Percentiles rank a stretch among this genome's conserved stretches.
Evolutionary conservation across 2,113 vertebrate species (phyloP).

Genomic region (Sclerurus mexicanus): DNA sequence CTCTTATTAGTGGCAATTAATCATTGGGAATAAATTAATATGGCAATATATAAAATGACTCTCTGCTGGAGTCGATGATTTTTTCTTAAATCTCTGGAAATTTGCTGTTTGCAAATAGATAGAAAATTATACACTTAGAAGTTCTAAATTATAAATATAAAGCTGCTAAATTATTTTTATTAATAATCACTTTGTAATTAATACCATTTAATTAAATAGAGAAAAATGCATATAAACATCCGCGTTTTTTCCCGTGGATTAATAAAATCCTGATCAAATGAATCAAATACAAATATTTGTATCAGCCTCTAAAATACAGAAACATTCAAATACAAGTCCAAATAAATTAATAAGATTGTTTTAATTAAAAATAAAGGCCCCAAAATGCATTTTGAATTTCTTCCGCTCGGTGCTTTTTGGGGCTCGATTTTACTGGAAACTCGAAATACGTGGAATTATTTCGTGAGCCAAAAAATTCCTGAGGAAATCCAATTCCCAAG

Average conservation of each 20-base stretch:
- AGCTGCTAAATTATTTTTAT: no score
- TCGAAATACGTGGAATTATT: not conserved
- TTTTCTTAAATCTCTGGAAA: not conserved
- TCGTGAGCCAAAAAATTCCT: not conserved
- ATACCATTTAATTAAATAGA: not conserved
- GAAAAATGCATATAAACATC: no score
- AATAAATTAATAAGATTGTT: no score
- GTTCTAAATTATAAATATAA: not conserved
- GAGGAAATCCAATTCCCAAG: fast-evolving
- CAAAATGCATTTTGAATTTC: no score
- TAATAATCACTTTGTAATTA: not conserved
- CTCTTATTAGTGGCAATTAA: not conserved
- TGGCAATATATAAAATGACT: not conserved
- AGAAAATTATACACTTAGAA: fast-evolving
- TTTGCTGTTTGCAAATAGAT: not conserved
- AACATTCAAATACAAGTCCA: not conserved
- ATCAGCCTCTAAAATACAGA: not conserved
- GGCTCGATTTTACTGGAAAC: not conserved
- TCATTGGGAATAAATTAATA: not conserved
- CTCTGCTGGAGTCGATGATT: not conserved
- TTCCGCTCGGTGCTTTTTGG: not conserved
- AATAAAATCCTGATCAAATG: no score
- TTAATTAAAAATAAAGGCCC: not conserved
- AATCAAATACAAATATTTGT: not conserved
- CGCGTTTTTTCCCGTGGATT: not conserved